Conservation (phyloP, 2,797 vertebrate species). For the Poeciliopsis infans region DNA sequence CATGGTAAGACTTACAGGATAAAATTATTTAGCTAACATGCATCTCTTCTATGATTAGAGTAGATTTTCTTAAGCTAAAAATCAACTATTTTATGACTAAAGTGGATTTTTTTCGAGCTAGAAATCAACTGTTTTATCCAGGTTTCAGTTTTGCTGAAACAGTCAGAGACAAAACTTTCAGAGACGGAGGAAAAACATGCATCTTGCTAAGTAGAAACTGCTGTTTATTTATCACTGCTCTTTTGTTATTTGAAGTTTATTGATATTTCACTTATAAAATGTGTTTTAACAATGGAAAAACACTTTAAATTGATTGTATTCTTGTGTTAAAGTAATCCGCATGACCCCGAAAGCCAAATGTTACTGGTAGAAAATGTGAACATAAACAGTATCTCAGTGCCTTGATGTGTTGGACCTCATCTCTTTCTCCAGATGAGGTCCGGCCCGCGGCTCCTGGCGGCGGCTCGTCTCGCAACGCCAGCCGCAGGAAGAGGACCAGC, state of each 20-base stretch:
- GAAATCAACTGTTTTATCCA: not conserved
- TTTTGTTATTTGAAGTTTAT: not conserved
- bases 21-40: not conserved
- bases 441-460: conserved; percentile 30
- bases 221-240: not conserved
- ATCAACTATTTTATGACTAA: too few species aligned
- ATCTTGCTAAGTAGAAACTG: not conserved
- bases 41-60: not conserved
- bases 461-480: conserved; percentile 67
- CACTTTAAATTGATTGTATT: not conserved
- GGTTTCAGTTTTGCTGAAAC: not conserved
- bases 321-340: not conserved
- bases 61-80: too few species aligned
- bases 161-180: not conserved
- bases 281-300: not conserved
- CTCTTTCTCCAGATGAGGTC: conserved; percentile 61
- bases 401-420: not conserved
- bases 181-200: not conserved
- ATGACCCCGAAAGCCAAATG: not conserved
- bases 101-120: too few species aligned
- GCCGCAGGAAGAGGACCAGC: conserved; percentile 83
- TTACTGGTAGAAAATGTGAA: not conserved
- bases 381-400: not conserved
- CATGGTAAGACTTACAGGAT: conserved; percentile 65
- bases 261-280: too few species aligned